phyloP scores from a whole-genome alignment of 2,113 vertebrate genomes.

The Bostrychus sinensis region DNA sequence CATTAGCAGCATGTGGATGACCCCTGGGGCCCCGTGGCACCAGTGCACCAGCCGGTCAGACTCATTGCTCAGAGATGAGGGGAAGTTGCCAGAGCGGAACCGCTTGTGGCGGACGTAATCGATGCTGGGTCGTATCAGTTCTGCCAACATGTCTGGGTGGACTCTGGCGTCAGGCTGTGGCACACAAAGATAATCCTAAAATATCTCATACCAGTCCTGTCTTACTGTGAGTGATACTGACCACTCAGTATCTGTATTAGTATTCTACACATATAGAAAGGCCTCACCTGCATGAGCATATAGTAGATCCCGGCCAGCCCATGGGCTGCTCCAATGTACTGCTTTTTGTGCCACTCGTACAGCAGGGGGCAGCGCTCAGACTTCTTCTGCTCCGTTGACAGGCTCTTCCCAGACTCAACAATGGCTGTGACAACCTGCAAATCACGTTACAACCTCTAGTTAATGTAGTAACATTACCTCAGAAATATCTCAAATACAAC shows the following conservation, averaged over 20 bases:
- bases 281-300: slow-evolving; percentile 90
- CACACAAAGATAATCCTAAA: not conserved
- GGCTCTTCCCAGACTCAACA: slow-evolving; percentile 89
- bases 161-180: slow-evolving; percentile 88
- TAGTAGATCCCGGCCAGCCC: slow-evolving; percentile 93
- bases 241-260: not conserved
- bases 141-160: slow-evolving; percentile 82
- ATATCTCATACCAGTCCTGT: no score
- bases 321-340: slow-evolving; percentile 94
- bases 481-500: not conserved
- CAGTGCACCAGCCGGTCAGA: slow-evolving; percentile 95
- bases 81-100: slow-evolving; percentile 96
- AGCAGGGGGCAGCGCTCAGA: slow-evolving; percentile 91
- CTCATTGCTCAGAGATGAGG: slow-evolving; percentile 95
- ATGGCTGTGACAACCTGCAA: slow-evolving; percentile 87
- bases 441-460: not conserved
- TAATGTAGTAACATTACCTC: not conserved
- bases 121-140: slow-evolving; percentile 92
- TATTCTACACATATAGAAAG: not conserved
- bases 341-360: slow-evolving; percentile 97
- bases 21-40: slow-evolving; percentile 94
- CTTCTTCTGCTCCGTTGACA: slow-evolving; percentile 90
- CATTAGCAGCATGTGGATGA: slow-evolving; percentile 90
- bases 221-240: no score
- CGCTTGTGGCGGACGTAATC: slow-evolving; percentile 96